Conservation (phyloP, 2,113 vertebrate genomes). For the Lamprologus lemairii region DNA sequence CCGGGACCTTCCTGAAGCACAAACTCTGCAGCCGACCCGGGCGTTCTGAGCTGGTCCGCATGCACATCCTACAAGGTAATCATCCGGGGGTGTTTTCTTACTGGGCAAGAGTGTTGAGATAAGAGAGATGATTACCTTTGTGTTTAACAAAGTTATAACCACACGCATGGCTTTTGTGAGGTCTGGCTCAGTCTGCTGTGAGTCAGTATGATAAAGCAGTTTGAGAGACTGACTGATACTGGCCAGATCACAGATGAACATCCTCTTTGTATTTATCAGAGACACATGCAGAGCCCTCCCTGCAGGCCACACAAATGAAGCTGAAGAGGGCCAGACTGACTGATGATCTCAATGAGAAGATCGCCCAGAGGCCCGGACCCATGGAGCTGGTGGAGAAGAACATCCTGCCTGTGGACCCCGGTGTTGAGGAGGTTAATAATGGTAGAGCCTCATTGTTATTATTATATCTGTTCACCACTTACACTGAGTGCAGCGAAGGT, state of each 20-base stretch:
- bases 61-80: conserved; percentile 96
- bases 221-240: not conserved
- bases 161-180: not conserved
- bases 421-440: conserved; percentile 81
- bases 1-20: conserved; percentile 95
- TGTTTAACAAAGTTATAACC: not conserved
- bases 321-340: conserved; percentile 89
- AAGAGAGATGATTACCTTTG: not conserved
- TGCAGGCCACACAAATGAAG: conserved; percentile 95
- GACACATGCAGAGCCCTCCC: conserved; percentile 85
- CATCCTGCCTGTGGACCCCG: conserved; percentile 87
- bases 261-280: conserved; percentile 67
- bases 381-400: conserved; percentile 98
- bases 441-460: conserved; percentile 56
- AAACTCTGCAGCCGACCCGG: conserved; percentile 93
- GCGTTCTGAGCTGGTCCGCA: conserved; percentile 90
- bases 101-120: not conserved
- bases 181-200: conserved; percentile 1
- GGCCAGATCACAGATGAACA: not conserved
- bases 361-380: conserved; percentile 90
- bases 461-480: not conserved
- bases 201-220: conserved; percentile 16
- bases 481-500: not conserved
- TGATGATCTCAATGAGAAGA: conserved; percentile 93
- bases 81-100: not conserved